These are phyloP conservation scores for Drosophila pruinosa DNA, from an alignment of 1,140 invertebrate species.

Conservation along the genomic window DNA sequence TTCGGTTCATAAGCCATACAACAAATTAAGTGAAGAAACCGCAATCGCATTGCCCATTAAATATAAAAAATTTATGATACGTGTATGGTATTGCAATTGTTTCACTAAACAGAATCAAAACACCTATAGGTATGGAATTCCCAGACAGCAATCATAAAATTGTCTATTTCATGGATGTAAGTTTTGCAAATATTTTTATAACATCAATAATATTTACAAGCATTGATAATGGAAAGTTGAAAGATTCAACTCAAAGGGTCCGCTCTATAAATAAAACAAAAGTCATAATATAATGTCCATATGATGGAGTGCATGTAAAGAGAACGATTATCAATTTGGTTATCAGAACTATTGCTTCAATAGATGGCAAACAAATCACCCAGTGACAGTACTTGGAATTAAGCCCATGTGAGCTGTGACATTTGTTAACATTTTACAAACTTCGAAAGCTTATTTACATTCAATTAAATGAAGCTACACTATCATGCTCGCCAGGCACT, in stretches of 20 bases:
- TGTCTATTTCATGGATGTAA: background rate
- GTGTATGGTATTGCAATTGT: background rate
- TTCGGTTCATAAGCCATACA: background rate
- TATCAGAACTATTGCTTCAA: background rate
- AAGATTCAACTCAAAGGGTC: background rate
- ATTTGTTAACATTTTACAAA: conserved; percentile 43
- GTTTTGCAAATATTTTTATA: background rate
- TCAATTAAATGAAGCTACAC: conserved; percentile 22
- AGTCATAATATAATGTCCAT: background rate
- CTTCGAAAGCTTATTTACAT: background rate
- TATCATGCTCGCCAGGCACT: background rate
- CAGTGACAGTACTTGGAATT: conserved; percentile 2
- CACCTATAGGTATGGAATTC: background rate
- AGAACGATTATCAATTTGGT: conserved; percentile 12
- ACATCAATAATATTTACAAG: background rate
- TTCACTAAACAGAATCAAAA: background rate
- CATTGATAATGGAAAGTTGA: too few species aligned
- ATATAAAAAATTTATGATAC: background rate
- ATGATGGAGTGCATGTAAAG: conserved; percentile 6
- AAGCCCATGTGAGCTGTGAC: conserved; percentile 38
- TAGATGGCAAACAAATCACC: conserved; percentile 2
- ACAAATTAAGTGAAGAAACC: background rate
- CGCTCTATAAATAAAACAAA: background rate
- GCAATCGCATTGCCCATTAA: conserved; percentile 11
- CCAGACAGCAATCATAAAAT: background rate